Evolutionary conservation across 2,797 vertebrate species (phyloP).

Genomic region (Varecia variegata): DNA sequence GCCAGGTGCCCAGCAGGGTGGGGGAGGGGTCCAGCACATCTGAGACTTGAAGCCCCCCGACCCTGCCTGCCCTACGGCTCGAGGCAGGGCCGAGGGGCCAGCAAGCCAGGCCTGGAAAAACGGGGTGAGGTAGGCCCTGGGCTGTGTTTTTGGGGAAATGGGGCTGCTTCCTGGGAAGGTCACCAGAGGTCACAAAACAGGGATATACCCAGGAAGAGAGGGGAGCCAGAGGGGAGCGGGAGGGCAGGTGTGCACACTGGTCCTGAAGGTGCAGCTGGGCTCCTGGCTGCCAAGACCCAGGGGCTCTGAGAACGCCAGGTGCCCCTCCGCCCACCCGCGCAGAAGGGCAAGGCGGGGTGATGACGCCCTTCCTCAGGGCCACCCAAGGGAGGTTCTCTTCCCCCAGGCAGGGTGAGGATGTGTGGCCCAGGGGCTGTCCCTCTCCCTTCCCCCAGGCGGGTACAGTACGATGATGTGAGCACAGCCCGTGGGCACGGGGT

Average conservation of each 20-base stretch:
- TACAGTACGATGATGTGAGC: not conserved
- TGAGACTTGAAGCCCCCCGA: not conserved
- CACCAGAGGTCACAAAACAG: not conserved
- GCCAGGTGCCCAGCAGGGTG: fast-evolving
- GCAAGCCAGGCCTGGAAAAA: not conserved
- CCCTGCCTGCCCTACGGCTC: not conserved
- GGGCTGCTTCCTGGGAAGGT: not conserved
- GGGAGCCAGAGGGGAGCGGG: no score
- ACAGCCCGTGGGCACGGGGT: fast-evolving
- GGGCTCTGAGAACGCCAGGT: not conserved
- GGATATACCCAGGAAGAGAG: not conserved
- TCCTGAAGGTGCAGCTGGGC: not conserved
- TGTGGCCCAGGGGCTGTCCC: not conserved
- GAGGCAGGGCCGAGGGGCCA: fast-evolving
- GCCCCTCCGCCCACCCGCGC: not conserved
- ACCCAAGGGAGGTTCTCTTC: not conserved
- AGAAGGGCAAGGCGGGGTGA: not conserved
- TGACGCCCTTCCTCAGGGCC: not conserved
- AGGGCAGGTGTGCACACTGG: not conserved
- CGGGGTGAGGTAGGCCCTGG: fast-evolving
- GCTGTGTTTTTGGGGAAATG: not conserved
- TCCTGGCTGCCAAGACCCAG: not conserved
- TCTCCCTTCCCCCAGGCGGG: fast-evolving
- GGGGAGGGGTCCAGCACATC: not conserved
- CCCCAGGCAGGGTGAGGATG: fast-evolving